Conservation (phyloP, 1,140 invertebrate genomes). For the Drosophila willistoni region DNA sequence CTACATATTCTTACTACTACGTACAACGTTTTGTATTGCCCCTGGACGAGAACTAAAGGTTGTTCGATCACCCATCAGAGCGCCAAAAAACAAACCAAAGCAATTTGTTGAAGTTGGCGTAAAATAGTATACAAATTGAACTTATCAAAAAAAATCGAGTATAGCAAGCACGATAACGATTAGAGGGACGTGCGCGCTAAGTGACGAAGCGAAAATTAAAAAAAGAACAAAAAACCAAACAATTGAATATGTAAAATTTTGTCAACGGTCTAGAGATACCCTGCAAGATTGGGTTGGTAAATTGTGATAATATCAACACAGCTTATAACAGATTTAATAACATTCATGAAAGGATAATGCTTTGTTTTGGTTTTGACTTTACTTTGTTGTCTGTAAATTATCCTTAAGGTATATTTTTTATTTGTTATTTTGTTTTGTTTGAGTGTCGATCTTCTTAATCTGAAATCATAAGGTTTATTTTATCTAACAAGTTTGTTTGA, state of each 20-base stretch:
- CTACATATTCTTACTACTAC: no score
- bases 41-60: constrained; percentile 8
- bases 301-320: no score
- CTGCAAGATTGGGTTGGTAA: not conserved
- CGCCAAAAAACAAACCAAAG: constrained; percentile 43
- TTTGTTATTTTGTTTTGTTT: no score
- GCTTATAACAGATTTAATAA: no score
- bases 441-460: no score
- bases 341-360: no score
- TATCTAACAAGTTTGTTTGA: no score
- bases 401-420: no score
- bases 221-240: constrained; percentile 11
- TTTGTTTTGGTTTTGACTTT: no score
- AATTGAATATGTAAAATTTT: not conserved
- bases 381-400: no score
- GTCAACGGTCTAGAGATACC: constrained; percentile 6
- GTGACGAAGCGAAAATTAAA: constrained; percentile 43
- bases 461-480: no score
- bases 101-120: constrained; percentile 72
- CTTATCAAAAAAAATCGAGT: constrained; percentile 70
- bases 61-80: constrained; percentile 35
- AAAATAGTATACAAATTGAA: constrained; percentile 79
- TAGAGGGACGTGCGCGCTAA: constrained; percentile 39
- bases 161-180: constrained; percentile 61
- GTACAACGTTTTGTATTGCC: constrained; percentile 11